Base-by-base conservation (phyloP, 2,797 vertebrate species). In the Echiichthys vipera region DNA sequence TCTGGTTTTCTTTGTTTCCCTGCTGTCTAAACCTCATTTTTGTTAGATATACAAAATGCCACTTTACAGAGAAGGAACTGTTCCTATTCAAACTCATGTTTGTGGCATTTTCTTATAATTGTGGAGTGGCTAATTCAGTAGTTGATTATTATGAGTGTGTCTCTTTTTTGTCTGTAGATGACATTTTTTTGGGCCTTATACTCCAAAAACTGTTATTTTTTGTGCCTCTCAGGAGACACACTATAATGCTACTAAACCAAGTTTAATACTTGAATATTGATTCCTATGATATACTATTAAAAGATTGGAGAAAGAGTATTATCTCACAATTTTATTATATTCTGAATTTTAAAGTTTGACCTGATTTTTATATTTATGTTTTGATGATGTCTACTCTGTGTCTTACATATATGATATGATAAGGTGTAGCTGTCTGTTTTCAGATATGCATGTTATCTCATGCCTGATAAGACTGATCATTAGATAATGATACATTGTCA, bases 391-490 rank as follows among this genome's bases (percentile, higher is more conserved):
- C 22, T 74, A 30, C 39, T 77, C 10, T 74, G 13, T 82, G 55
- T 81, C 43, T 74, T 77, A 34, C 81, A 27, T 77, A 17, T 83
- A 36, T 46, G 51, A 54, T 54, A 56, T 65, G 34, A 80, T 73
- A 65, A 53, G 30, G 10, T 53, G 54, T 68, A 66, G 49, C 32
- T 61, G 58, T 81, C 24, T 68, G 42, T 73, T 80, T 46, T 65
- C 11, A 71, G 49, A 70, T 76, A 45, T 79, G 89, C 84, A 89
- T 88, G 84, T 73, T 80, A 57, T 53, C 15, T 69, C 15, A 53
- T 78, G 32, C 43, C 29, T 80, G 49, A 74, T 63, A 39, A 64
- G 54, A 40, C 22, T 73, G n/a, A 57, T 56, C 13, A 47, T 39
- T 17, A 74, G 22, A 61, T 74, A 11, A 69, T 74, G 27, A 58